Conservation (phyloP, 2,888 invertebrate genomes). For the Eupithecia exiguata region DNA sequence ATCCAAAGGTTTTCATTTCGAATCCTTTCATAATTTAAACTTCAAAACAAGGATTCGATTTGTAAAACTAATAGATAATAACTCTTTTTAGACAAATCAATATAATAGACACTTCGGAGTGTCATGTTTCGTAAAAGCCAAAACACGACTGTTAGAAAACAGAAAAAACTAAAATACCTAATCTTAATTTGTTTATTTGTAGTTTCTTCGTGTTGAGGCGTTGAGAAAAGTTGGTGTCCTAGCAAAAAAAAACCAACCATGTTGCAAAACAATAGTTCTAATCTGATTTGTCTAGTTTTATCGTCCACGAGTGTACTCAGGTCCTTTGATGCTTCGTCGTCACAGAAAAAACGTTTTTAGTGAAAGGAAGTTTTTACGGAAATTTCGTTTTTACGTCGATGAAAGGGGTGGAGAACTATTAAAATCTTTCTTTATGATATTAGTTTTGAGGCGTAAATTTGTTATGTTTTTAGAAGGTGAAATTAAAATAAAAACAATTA, state of each 20-base stretch:
- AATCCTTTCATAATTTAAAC: neutral
- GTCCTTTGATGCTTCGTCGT: slow-evolving; percentile 58
- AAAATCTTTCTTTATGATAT: slow-evolving; percentile 49
- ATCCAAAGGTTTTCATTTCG: neutral
- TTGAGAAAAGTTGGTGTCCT: neutral
- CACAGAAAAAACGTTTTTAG: slow-evolving; percentile 59
- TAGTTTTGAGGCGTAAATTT: slow-evolving; percentile 5
- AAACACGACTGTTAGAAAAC: neutral
- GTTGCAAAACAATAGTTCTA: neutral
- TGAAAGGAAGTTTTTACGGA: slow-evolving; percentile 51
- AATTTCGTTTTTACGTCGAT: slow-evolving; percentile 59
- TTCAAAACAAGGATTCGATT: neutral
- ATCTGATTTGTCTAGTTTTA: slow-evolving; percentile 36
- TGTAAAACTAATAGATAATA: too few species aligned
- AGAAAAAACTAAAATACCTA: neutral
- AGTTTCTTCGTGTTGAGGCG: neutral
- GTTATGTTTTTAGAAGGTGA: neutral
- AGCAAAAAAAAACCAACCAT: neutral
- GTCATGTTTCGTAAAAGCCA: neutral
- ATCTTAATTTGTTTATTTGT: neutral
- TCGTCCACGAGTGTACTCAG: slow-evolving; percentile 54
- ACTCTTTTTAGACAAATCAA: neutral
- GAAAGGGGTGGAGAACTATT: slow-evolving; percentile 50
- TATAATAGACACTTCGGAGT: neutral
- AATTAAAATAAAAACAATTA: neutral